Conservation (phyloP, 2,113 vertebrate species). For the Australoheros scitulus region DNA sequence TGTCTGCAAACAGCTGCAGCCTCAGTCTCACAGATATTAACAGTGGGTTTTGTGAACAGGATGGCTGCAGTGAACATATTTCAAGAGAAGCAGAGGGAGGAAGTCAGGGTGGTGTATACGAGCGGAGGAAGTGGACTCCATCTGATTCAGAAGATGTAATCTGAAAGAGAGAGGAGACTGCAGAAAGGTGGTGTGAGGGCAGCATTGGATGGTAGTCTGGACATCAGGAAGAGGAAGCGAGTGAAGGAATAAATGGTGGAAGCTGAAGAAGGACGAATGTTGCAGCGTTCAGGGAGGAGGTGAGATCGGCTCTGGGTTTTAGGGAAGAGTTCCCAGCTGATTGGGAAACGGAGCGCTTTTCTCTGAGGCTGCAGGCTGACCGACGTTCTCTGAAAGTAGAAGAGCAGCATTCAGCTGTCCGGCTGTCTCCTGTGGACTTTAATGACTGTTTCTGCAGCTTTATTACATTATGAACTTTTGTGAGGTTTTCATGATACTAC, state of each 20-base stretch:
- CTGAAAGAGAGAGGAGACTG: not conserved
- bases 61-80: not conserved
- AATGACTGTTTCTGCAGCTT: no score
- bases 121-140: not conserved
- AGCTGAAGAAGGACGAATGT: not conserved
- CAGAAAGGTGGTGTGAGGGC: fast-evolving
- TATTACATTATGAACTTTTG: no score
- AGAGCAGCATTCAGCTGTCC: no score
- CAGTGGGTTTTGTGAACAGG: no score
- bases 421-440: no score
- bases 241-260: fast-evolving
- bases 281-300: not conserved
- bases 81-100: not conserved
- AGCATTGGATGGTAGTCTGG: not conserved
- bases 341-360: not conserved
- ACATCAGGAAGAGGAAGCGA: not conserved
- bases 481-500: no score
- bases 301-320: not conserved
- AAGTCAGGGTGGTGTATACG: not conserved
- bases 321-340: not conserved
- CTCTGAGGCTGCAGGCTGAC: no score
- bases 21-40: not conserved
- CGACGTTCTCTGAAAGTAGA: no score
- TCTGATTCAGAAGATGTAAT: not conserved
- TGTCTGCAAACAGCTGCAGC: not conserved